phyloP scores from a whole-genome alignment of 2,113 vertebrate genomes.

The Terrapene triunguis region DNA sequence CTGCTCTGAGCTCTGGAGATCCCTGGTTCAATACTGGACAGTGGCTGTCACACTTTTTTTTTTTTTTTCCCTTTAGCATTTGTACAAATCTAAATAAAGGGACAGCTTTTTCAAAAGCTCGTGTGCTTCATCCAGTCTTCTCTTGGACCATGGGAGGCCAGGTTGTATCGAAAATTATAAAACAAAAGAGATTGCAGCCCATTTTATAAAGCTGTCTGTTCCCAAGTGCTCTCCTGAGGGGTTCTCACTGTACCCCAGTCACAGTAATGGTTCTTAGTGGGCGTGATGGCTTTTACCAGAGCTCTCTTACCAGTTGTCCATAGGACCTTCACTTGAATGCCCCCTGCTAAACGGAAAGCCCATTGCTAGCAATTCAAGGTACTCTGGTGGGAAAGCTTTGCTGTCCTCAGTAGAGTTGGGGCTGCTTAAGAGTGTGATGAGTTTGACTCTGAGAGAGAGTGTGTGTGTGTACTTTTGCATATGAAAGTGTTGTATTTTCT shows the following conservation, averaged over 20 bases:
- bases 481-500: not conserved
- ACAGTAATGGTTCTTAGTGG: not conserved
- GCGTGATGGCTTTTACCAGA: not conserved
- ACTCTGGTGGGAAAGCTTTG: slow-evolving; percentile 36
- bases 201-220: not conserved
- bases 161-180: not conserved
- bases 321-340: not conserved
- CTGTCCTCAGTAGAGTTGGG: not conserved
- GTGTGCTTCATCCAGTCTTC: not conserved
- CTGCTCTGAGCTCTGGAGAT: not conserved
- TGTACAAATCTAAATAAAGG: not conserved
- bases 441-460: not conserved
- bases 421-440: not conserved
- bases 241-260: rapidly evolving
- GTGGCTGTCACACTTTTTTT: not conserved
- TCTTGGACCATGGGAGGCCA: not conserved
- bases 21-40: not conserved
- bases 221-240: not conserved
- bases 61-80: not conserved
- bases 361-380: slow-evolving; percentile 15
- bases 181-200: too few relatives aligned
- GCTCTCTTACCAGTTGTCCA: not conserved
- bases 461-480: not conserved
- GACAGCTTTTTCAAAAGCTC: not conserved
- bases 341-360: slow-evolving; percentile 12